Conservation (phyloP, 2,888 invertebrate genomes). For the Exocentrus adspersus region DNA sequence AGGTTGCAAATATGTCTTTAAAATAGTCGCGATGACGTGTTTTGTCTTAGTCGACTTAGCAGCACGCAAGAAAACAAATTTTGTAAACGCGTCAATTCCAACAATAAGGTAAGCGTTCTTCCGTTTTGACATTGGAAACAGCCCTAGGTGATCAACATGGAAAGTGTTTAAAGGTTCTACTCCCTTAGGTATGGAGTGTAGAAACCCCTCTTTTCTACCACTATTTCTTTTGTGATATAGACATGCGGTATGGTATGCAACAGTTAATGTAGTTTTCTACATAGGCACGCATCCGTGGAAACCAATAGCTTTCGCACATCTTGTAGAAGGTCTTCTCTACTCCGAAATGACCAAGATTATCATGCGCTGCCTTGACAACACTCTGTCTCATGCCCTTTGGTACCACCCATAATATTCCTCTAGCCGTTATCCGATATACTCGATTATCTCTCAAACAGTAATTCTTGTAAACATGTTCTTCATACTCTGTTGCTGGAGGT, state of each 20-base stretch:
- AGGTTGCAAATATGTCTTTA: too few relatives aligned
- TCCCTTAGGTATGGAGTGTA: conserved; percentile 31
- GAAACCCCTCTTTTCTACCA: conserved; percentile 31
- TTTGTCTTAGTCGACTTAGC: conserved; percentile 38
- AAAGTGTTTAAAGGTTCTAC: conserved; percentile 23
- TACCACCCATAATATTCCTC: conserved; percentile 49
- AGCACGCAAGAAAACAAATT: conserved; percentile 31
- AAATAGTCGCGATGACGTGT: too few relatives aligned
- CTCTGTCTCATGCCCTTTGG: conserved; percentile 52
- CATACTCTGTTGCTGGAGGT: too few relatives aligned
- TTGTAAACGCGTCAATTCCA: conserved; percentile 28
- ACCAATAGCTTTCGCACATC: conserved; percentile 58
- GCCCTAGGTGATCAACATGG: conserved; percentile 59
- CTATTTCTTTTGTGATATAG: conserved; percentile 26
- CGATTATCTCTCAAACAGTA: conserved; percentile 38
- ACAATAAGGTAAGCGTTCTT: conserved; percentile 45
- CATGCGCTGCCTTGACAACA: conserved; percentile 51
- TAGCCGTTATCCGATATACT: conserved; percentile 31
- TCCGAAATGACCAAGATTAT: conserved; percentile 58
- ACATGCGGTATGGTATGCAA: conserved; percentile 35
- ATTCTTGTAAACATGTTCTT: too few relatives aligned
- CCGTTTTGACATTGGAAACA: conserved; percentile 54
- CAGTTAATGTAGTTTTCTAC: conserved; percentile 57
- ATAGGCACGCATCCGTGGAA: conserved; percentile 56
- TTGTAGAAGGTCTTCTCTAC: conserved; percentile 52